Base-by-base conservation (phyloP, 2,888 invertebrate genomes). In the Papilio elwesi region DNA sequence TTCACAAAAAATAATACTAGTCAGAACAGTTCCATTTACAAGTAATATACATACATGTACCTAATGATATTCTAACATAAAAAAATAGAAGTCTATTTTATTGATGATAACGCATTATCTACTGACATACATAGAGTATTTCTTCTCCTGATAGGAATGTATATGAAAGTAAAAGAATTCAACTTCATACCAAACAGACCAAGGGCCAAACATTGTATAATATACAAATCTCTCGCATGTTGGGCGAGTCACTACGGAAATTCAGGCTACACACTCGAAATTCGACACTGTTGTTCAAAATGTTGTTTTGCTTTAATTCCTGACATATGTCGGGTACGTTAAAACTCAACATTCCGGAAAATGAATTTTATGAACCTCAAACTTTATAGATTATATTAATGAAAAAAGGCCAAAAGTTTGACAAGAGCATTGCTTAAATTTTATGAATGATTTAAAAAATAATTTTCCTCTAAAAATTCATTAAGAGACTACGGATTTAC, bases 291-390 rank as follows among this genome's bases (percentile, higher is more conserved):
- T n/a, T n/a, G n/a, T n/a, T n/a, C n/a, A n/a, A 38, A 59, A 59
- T 59, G 59, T 62, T 62, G 10, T 15, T 15, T 38, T 43, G 59
- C 59, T 62, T 62, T 62, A 43, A 13, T 59, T 62, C 43, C 59
- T 3, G 59, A 43, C 43, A 62, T 62, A 43, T 62, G 43, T 15
- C 43, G 38, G 26, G 4, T n/a, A 43, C n/a, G 11, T 49, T 49
- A 49, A 12, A 43, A 38, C 43, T 43, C 59, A 62, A 62, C 43
- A 62, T 43, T 62, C 15, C 15, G 6, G 43, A 62, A 43, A 62
- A 62, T n/a, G 38, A 13, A n/a, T 59, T 57, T 38, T 38, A 59
- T 13, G 13, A 38, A 59, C n/a, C 43, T 9, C 8, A 43, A 43
- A 43, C 9, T 43, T 12, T 49, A 49, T 49, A 48, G 47, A 10